These are phyloP conservation scores for Pristiophorus japonicus DNA, from an alignment of 2,113 vertebrate species.

Conservation along the genomic window DNA sequence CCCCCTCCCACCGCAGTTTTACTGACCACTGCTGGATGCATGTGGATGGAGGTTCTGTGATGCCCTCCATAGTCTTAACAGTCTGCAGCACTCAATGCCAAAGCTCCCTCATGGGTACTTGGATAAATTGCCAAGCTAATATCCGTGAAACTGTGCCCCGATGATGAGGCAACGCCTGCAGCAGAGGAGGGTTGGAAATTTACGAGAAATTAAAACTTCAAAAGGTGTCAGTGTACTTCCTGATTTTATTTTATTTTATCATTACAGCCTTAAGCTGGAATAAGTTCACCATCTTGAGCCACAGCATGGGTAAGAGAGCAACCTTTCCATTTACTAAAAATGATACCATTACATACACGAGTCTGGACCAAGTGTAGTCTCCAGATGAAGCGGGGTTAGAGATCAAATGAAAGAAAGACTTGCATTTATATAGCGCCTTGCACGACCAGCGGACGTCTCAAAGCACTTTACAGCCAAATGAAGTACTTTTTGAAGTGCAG, in stretches of 20 bases:
- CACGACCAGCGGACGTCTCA: no score
- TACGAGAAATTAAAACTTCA: not conserved
- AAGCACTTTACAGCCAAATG: no score
- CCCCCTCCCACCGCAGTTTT: not conserved
- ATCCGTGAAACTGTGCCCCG: not conserved
- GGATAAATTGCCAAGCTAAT: not conserved
- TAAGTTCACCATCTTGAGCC: slow-evolving; percentile 73
- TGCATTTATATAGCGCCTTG: no score
- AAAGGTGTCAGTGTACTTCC: not conserved
- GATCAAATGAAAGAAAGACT: not conserved
- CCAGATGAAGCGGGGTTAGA: not conserved
- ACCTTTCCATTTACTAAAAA: not conserved
- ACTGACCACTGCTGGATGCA: no score
- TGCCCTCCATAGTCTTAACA: not conserved
- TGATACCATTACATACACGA: not conserved
- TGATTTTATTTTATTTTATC: not conserved
- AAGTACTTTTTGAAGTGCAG: no score
- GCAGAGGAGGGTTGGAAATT: not conserved
- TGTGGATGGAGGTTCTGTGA: not conserved
- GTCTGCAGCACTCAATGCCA: not conserved
- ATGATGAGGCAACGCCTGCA: not conserved
- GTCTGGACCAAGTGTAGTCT: not conserved
- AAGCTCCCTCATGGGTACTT: not conserved
- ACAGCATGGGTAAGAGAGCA: slow-evolving; percentile 83
- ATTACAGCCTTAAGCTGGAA: slow-evolving; percentile 78